phyloP scores from a whole-genome alignment of 2,113 vertebrate genomes.

The Gyps fulvus region DNA sequence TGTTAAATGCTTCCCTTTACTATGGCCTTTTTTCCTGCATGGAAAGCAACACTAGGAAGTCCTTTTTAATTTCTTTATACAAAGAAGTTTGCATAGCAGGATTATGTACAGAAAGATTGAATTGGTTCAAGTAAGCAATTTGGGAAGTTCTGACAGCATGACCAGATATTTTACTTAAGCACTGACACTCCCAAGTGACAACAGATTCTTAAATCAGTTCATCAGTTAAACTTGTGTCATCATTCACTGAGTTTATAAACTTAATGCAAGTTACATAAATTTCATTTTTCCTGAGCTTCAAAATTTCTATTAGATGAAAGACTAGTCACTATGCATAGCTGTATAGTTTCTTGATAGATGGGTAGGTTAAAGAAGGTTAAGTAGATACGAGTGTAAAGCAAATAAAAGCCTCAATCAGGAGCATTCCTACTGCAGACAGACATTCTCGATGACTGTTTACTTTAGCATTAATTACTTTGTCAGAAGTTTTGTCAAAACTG shows the following conservation, averaged over 20 bases:
- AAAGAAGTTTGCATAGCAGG: neutral
- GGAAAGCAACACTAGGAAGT: neutral
- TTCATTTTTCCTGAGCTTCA: neutral
- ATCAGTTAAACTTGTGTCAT: neutral
- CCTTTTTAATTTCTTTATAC: neutral
- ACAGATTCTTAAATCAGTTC: neutral
- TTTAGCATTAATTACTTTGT: neutral
- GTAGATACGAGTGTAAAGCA: neutral
- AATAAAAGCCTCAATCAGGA: neutral
- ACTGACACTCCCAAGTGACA: neutral
- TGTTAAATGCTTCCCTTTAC: neutral
- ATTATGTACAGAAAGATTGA: neutral
- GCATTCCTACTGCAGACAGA: neutral
- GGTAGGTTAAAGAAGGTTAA: neutral
- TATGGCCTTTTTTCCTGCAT: neutral
- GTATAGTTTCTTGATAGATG: neutral
- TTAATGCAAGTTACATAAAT: neutral
- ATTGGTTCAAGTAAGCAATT: neutral
- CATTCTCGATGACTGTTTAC: neutral
- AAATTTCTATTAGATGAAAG: neutral
- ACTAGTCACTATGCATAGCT: neutral
- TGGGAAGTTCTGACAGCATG: neutral
- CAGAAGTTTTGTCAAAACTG: neutral
- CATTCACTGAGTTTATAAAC: neutral
- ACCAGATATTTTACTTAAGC: neutral